Base-by-base conservation (phyloP, 1,140 invertebrate species). In the Cydia strobilella region DNA sequence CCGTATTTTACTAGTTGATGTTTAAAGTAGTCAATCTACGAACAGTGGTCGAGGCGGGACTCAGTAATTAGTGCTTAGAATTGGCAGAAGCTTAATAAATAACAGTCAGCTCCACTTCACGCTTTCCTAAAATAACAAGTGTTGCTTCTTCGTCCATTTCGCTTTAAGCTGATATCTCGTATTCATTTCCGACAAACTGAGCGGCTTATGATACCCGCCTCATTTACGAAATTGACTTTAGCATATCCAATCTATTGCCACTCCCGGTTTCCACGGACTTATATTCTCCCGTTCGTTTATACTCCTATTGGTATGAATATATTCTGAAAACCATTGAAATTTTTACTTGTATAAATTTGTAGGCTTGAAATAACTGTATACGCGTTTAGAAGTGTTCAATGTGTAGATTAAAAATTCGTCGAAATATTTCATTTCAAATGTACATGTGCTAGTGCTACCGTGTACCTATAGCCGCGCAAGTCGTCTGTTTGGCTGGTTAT, bases 401-500 rank as follows among this genome's bases (percentile, higher is more conserved):
- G 1, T 59, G 54, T 59, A 12, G 6, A 54, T 20, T 18, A 54
- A 69, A 18, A 69, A 18, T 69, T 69, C n/a, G 35, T 6, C 27
- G 31, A 69, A 35, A 66, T 66, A 66, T 66, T 66, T 66, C 35
- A 69, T 69, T 65, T 69, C 18, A 2, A 23, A 59, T 18, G 7
- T 23, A 23, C 10, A 23, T 69, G n/a, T 39, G 9, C 31, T 69
- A 35, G n/a, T 39, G 9, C 31, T 69, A 35, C 31, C 65, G 27
- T 69, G 9, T 69, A 31, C 31, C 31, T 31, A 35, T 39, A 35
- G 27, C 1, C 1, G 62, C 65, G 18, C n/a, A 35, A 31, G 27
- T 69, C 65, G 65, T 20, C 31, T 87, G 87, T 91, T 92, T 91
- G 87, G 82, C 82, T 83, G 80, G 89, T 88, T 91, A 91, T 91